These are phyloP conservation scores for Actinopyga echinites DNA, from an alignment of 53 echinoderm and acorn worm genomes.

Conservation along the genomic window DNA sequence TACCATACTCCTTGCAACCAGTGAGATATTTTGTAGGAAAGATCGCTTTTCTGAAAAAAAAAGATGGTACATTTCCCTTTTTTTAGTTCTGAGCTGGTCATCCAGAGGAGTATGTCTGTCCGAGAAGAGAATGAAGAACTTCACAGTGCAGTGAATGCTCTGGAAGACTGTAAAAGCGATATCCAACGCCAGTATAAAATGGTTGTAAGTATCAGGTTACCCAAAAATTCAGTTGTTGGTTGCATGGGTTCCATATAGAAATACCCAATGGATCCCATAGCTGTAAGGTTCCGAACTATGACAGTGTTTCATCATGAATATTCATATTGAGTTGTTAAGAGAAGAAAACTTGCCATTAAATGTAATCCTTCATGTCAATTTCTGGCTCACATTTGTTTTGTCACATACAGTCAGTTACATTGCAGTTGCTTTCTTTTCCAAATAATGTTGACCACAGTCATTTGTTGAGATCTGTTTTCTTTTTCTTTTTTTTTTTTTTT, in stretches of 20 bases:
- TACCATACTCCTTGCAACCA: too few species aligned
- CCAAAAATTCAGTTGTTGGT: too few species aligned
- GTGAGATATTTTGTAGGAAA: too few species aligned
- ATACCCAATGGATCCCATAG: too few species aligned
- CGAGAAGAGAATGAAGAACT: slow-evolving; percentile 77
- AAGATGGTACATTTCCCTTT: background rate
- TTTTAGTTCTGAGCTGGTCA: slow-evolving; percentile 56
- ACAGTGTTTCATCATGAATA: too few species aligned
- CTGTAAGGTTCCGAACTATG: too few species aligned
- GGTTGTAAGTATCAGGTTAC: slow-evolving; percentile 44
- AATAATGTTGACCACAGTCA: background rate
- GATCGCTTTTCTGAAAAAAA: too few species aligned
- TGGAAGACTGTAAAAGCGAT: slow-evolving; percentile 57
- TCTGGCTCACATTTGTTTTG: too few species aligned
- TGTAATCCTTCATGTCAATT: too few species aligned
- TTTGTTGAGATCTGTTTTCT: background rate
- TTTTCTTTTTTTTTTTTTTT: background rate
- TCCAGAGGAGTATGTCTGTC: slow-evolving; percentile 61
- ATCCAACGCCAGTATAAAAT: slow-evolving; percentile 47
- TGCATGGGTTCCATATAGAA: too few species aligned
- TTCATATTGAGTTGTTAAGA: too few species aligned
- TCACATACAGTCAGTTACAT: background rate
- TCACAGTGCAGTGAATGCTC: slow-evolving; percentile 15
- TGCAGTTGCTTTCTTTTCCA: background rate
- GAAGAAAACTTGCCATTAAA: too few species aligned